Evolutionary conservation across 2,888 invertebrate species (phyloP), one percentile per base, ranked within the genome.

Genomic region (Dolomedes plantarius): DNA sequence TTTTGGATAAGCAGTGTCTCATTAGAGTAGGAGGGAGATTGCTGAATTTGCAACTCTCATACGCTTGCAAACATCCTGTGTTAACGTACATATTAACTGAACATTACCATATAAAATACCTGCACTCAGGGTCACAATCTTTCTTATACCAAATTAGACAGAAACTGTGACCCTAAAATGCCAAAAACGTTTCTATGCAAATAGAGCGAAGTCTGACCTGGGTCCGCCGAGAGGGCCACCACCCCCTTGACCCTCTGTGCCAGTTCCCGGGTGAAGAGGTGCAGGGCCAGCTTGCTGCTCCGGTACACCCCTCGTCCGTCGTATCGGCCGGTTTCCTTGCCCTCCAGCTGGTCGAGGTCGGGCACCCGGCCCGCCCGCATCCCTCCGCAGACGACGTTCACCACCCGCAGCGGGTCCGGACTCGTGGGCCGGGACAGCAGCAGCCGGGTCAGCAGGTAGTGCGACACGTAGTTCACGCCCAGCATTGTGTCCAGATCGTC

Each of bases 401-500:
- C 71, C n/a, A 89, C 62, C 23, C 89, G 64, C 0, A 74, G 77
- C 1, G 78, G 67, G 0, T 71, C 85, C 2, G 76, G 39, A 23
- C 67, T 72, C 5, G 73, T 71, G 50, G 89, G 28, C 65, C 89
- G 89, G 6, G 89, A 88, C 46, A 86, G 36, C 16, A 89, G 67
- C 0, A 89, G 85, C 68, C 88, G 88, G 19, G 88, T 86, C 46
- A 89, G 64, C 5, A 89, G 76, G 46, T 89, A 89, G 62, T 88
- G 89, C 16, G 89, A 89, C n/a, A 89, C 62, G 64, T 87, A 89
- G 75, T 89, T 89, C 36, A 89, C 89, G 0, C 89, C 89, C 46
- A 89, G 89, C 79, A 88, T 88, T 67, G 85, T 65, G 73, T 89
- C 89, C 9, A 89, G 77, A 5, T 89, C 89, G 68, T 89, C 89